A percentile compares a stretch with the other conserved stretches of the same genome.
Conservation (phyloP, 2,888 invertebrate species). For the Leptopterna dolabrata region DNA sequence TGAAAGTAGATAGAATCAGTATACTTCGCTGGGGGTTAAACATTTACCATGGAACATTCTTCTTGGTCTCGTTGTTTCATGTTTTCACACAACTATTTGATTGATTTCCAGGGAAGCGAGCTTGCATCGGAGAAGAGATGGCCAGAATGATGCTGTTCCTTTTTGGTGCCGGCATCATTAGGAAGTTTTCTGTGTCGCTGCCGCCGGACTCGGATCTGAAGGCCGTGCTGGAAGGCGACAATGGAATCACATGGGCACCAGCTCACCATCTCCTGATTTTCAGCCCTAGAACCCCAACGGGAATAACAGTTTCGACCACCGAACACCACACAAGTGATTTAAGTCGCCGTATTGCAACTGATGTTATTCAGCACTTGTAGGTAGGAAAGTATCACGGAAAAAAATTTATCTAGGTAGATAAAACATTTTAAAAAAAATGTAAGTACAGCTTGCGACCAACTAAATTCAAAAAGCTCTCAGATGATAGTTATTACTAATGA, state of each 20-base stretch:
- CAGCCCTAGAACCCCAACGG: background rate
- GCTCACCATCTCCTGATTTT: conserved; percentile 70
- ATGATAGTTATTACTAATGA: too few relatives aligned
- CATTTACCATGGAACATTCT: too few relatives aligned
- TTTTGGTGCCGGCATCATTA: conserved; percentile 74
- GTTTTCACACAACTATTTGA: background rate
- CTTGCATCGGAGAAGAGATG: conserved; percentile 87
- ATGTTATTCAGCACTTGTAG: too few relatives aligned
- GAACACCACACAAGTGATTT: background rate
- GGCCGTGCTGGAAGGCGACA: conserved; percentile 74
- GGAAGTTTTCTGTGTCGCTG: conserved; percentile 70
- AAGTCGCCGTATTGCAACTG: too few relatives aligned
- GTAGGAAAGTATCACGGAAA: too few relatives aligned
- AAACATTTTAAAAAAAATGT: too few relatives aligned
- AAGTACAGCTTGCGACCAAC: too few relatives aligned
- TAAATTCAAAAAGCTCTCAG: too few relatives aligned
- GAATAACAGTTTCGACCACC: background rate
- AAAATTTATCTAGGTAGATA: too few relatives aligned
- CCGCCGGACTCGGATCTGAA: conserved; percentile 65
- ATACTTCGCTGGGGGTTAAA: too few relatives aligned
- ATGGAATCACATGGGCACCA: conserved; percentile 81
- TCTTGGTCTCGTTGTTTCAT: too few relatives aligned
- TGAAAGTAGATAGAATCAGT: too few relatives aligned
- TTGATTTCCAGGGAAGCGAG: conserved; percentile 76
- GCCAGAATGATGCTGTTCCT: conserved; percentile 78